Conservation (phyloP, 2,113 vertebrate species). For the Setophaga petechia region DNA sequence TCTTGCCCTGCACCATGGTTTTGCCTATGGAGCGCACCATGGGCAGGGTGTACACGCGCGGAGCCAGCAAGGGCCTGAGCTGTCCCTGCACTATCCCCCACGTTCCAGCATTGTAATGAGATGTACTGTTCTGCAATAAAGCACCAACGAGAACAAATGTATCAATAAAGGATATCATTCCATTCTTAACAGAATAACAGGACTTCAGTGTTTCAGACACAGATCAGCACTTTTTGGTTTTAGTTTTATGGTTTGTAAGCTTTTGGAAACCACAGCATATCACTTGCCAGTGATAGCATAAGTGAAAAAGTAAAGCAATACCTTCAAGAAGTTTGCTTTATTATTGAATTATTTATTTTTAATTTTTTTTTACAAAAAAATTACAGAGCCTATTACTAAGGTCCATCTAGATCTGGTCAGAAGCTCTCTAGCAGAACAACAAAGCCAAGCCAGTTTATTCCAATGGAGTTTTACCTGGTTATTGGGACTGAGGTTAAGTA, state of each 20-base stretch:
- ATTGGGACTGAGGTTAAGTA: constrained; percentile 86
- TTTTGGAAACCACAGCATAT: neutral
- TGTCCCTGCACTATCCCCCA: constrained; percentile 87
- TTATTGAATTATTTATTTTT: neutral
- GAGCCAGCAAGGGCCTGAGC: constrained; percentile 80
- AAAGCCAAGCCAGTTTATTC: neutral
- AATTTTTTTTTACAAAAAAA: neutral
- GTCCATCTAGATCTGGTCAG: neutral
- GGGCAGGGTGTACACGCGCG: constrained; percentile 83
- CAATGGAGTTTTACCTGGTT: constrained; percentile 77
- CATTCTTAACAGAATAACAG: neutral
- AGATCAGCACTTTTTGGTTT: neutral
- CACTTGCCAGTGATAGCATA: neutral
- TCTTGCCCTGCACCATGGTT: constrained; percentile 89
- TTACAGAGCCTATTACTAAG: neutral
- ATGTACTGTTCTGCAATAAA: constrained; percentile 80
- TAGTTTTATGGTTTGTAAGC: neutral
- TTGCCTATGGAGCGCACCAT: constrained; percentile 89
- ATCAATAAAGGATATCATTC: neutral
- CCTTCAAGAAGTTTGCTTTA: neutral
- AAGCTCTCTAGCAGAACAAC: neutral
- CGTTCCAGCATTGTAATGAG: constrained; percentile 84
- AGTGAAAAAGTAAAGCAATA: neutral
- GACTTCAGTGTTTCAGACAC: neutral
- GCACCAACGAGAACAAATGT: neutral